Conservation (phyloP, 2,113 vertebrate genomes). For the Cavia aperea region DNA sequence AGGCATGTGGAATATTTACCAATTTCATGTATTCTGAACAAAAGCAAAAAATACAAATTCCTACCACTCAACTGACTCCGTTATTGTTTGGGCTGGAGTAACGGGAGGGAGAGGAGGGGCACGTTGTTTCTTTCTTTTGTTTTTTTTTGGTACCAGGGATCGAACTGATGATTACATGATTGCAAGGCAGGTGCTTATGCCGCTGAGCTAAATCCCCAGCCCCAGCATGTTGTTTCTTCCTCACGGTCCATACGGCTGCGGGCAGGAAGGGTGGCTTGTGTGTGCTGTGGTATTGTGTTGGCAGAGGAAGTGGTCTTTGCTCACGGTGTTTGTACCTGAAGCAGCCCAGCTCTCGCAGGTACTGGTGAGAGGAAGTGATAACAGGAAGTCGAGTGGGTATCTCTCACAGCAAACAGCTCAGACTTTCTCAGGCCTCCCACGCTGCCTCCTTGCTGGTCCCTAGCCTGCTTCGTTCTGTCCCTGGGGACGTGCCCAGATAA, state of each 20-base stretch:
- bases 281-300: not conserved
- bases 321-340: not conserved
- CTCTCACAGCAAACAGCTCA: not conserved
- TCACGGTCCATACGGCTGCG: not conserved
- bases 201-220: too few relatives aligned
- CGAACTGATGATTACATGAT: too few relatives aligned
- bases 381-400: constrained; percentile 49
- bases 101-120: not conserved
- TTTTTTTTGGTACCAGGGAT: not conserved
- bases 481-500: not conserved
- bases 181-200: too few relatives aligned
- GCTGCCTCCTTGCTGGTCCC: not conserved
- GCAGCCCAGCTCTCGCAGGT: constrained; percentile 6
- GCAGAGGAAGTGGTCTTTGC: constrained; percentile 54
- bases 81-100: constrained; percentile 39
- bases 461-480: not conserved
- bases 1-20: constrained; percentile 65
- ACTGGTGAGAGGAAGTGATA: constrained; percentile 36
- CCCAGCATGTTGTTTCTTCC: not conserved
- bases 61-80: constrained; percentile 46
- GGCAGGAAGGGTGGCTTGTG: not conserved
- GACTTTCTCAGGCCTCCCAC: not conserved
- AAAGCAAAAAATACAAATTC: constrained; percentile 65
- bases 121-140: not conserved
- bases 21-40: constrained; percentile 61